Evolutionary conservation across 2,797 vertebrate species (phyloP).

Genomic region (Malacoraja senta): DNA sequence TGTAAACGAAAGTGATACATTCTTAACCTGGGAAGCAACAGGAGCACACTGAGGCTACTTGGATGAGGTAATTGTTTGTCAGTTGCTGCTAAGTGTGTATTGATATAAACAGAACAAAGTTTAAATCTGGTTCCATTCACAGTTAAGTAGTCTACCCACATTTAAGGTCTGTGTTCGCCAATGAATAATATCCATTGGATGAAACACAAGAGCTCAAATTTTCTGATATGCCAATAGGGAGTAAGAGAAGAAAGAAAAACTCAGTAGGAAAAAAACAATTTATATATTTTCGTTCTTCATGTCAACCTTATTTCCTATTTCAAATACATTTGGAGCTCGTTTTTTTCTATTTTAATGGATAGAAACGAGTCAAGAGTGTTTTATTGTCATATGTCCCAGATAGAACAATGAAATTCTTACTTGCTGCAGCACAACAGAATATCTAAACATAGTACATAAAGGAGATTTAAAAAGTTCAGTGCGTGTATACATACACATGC

Average conservation of each 20-base stretch:
- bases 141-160: background rate
- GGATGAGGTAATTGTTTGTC: background rate
- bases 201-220: background rate
- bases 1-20: background rate
- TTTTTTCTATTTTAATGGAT: no score
- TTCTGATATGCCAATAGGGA: background rate
- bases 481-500: no score
- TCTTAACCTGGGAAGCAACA: background rate
- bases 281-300: no score
- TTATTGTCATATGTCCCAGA: no score
- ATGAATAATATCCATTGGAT: background rate
- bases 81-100: background rate
- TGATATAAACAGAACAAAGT: background rate
- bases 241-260: background rate
- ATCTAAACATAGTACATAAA: no score
- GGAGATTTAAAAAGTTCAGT: no score
- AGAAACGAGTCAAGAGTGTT: no score
- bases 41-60: background rate
- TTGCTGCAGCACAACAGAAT: no score
- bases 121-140: background rate
- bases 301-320: no score
- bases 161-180: background rate
- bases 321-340: no score
- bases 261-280: no score
- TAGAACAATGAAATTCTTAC: no score